phyloP scores from a whole-genome alignment of 1,140 invertebrate genomes.

The Drosophila pallidifrons region DNA sequence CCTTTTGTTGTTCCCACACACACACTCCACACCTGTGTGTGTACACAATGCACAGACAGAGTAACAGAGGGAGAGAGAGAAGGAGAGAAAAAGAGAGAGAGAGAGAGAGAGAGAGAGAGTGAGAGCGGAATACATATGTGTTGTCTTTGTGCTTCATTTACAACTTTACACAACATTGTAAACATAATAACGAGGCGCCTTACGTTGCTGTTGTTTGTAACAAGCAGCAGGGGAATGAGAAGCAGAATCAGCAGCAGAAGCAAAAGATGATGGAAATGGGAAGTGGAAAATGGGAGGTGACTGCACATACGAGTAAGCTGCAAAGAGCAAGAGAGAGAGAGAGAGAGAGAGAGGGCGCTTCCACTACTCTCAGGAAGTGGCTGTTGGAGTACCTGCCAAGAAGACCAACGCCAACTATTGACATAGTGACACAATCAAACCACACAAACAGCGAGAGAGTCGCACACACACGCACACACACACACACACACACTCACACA shows the following conservation, averaged over 20 bases:
- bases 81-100: not conserved
- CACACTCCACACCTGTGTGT: conserved; percentile 43
- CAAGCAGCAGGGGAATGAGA: conserved; percentile 7
- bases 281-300: not conserved
- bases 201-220: conserved; percentile 19
- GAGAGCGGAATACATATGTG: conserved; percentile 34
- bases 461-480: conserved; percentile 15
- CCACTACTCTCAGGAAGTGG: conserved; percentile 49
- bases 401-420: conserved; percentile 66
- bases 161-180: conserved; percentile 67
- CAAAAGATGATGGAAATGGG: too few relatives aligned
- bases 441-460: conserved; percentile 47
- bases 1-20: conserved; percentile 58
- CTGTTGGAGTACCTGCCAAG: conserved; percentile 58
- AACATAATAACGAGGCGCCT: conserved; percentile 62
- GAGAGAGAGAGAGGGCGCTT: conserved; percentile 4
- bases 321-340: conserved; percentile 27
- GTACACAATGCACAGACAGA: conserved; percentile 30
- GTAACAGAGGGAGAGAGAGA: not conserved
- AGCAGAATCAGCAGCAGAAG: not conserved
- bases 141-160: conserved; percentile 65
- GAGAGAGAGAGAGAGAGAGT: not conserved
- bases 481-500: not conserved
- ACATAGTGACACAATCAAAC: conserved; percentile 68
- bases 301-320: conserved; percentile 25